Evolutionary conservation across 1,140 invertebrate genomes (phyloP), one percentile per base, ranked within the genome.

Genomic region (Samia ricini): DNA sequence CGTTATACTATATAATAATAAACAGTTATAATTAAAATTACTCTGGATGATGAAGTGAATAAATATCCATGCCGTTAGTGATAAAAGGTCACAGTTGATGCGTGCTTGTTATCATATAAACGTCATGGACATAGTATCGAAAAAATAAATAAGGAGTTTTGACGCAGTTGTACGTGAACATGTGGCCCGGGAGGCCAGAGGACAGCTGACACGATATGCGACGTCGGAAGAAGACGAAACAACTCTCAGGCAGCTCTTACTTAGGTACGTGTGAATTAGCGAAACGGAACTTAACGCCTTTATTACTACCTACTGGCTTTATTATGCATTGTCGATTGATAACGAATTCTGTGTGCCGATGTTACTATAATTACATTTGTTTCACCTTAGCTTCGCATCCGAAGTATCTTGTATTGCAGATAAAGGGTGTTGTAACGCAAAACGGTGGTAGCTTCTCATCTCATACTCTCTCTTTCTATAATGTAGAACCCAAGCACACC

Each of bases 221-320:
- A 82, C 90, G 90, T 93, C 94, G 92, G 94, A 94, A 90, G 95
- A 96, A 90, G 95, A 95, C 92, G 95, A 95, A 92, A 94, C 95
- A 85, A 95, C 94, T 93, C 94, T 96, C 91, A 95, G 94, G 93
- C 94, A 95, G 93, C 93, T 96, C 92, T 94, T 96, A 91, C 93
- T 96, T 94, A 96, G 95, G 95, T 96, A 95, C 90, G 92, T 92
- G 51, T 57, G 79, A 85, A 74, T 68, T 85, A 83, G 78, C 76
- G 74, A 83, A 68, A 77, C 69, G 82, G 20, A 85, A 82, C 85
- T 88, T 88, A 77, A 75, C 73, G 82, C 82, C 83, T 88, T 79
- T 76, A 72, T 69, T 78, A 84, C n/a, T n/a, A n/a, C n/a, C n/a
- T n/a, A n/a, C 72, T 83, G 79, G 81, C 83, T 86, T 88, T 72